These are phyloP conservation scores for Melieria picta DNA, from an alignment of 2,888 invertebrate species.

Conservation along the genomic window DNA sequence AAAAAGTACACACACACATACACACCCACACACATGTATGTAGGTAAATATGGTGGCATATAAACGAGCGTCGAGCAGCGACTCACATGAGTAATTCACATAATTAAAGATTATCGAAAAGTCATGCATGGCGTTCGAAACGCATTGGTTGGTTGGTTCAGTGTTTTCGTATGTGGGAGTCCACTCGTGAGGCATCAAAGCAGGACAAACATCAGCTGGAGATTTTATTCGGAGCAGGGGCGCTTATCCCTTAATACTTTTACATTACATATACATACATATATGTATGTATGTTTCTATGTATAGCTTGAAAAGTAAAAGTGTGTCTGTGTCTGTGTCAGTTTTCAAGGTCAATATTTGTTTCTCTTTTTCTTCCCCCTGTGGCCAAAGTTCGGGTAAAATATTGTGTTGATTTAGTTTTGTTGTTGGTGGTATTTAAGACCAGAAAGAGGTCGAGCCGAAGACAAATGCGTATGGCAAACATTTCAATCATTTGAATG, in stretches of 20 bases:
- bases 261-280: neutral
- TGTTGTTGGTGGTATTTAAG: no score
- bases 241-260: neutral
- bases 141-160: neutral
- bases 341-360: constrained; percentile 4
- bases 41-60: neutral
- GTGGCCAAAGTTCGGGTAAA: no score
- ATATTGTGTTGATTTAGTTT: no score
- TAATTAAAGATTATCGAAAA: constrained; percentile 44
- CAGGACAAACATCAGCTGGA: neutral
- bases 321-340: constrained; percentile 11
- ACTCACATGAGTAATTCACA: constrained; percentile 39
- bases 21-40: neutral
- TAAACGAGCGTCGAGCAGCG: constrained; percentile 1
- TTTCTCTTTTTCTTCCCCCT: neutral
- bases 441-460: no score
- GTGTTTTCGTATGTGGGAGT: neutral
- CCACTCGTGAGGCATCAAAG: neutral
- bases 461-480: no score
- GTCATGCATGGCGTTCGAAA: constrained; percentile 39
- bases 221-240: neutral
- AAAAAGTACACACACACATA: neutral
- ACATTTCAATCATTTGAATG: no score
- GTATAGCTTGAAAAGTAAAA: constrained; percentile 18
- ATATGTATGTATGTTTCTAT: neutral